Evolutionary conservation across 2,888 invertebrate species (phyloP).

Genomic region (Synergus itoensis): DNA sequence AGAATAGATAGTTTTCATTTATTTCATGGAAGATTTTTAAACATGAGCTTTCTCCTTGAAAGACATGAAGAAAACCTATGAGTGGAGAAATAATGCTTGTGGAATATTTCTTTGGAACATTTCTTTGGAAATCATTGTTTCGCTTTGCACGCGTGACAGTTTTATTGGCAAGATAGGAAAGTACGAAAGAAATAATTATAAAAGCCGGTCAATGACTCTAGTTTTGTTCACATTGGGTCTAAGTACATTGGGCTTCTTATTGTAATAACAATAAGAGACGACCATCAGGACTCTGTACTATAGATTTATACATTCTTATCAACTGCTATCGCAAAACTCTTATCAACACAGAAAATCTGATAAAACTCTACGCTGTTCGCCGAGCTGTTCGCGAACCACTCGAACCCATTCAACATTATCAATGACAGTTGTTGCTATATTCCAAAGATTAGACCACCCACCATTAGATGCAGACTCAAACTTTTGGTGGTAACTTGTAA

Average conservation of each 20-base stretch:
- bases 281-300: background rate
- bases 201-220: constrained; percentile 25
- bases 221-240: background rate
- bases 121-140: background rate
- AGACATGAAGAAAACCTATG: background rate
- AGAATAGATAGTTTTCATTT: background rate
- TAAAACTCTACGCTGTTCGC: background rate
- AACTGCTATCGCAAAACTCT: background rate
- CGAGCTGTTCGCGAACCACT: background rate
- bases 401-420: background rate
- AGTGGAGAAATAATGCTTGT: background rate
- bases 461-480: background rate
- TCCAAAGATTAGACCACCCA: background rate
- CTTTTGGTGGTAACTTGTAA: background rate
- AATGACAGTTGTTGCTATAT: background rate
- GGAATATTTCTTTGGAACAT: background rate
- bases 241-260: background rate
- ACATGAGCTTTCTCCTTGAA: background rate
- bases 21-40: background rate
- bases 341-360: background rate
- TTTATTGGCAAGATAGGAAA: constrained; percentile 1
- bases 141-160: background rate
- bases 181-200: constrained; percentile 9
- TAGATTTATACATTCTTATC: background rate
- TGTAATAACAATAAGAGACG: background rate